phyloP scores from a whole-genome alignment of 2,888 invertebrate genomes.

The Patella pellucida region DNA sequence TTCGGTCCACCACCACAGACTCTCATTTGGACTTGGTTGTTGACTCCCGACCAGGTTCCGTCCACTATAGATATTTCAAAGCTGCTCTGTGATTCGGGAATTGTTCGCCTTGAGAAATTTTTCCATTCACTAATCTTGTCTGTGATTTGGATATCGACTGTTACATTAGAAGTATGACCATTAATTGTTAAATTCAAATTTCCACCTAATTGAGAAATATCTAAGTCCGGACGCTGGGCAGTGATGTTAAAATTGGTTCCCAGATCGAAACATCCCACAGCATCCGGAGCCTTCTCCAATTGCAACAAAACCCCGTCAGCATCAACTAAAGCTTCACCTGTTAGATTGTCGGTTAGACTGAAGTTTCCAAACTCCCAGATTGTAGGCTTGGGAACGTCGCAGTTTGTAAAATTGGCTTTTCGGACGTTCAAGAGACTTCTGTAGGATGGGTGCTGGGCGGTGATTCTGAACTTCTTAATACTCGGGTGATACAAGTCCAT shows the following conservation, averaged over 20 bases:
- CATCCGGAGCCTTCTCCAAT: neutral
- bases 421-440: constrained; percentile 4
- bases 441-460: neutral
- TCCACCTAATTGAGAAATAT: neutral
- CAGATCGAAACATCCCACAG: neutral
- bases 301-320: too few species aligned
- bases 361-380: neutral
- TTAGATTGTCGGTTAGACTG: neutral
- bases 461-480: neutral
- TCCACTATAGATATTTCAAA: neutral
- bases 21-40: neutral
- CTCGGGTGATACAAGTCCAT: neutral
- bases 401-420: neutral
- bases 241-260: neutral
- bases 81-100: neutral
- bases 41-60: neutral
- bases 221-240: neutral
- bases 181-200: neutral
- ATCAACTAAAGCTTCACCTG: neutral
- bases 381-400: neutral
- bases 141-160: neutral
- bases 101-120: neutral
- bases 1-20: neutral
- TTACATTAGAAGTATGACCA: neutral
- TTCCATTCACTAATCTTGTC: neutral